Conservation (phyloP, 2,888 invertebrate genomes). For the Andrena marginata region DNA sequence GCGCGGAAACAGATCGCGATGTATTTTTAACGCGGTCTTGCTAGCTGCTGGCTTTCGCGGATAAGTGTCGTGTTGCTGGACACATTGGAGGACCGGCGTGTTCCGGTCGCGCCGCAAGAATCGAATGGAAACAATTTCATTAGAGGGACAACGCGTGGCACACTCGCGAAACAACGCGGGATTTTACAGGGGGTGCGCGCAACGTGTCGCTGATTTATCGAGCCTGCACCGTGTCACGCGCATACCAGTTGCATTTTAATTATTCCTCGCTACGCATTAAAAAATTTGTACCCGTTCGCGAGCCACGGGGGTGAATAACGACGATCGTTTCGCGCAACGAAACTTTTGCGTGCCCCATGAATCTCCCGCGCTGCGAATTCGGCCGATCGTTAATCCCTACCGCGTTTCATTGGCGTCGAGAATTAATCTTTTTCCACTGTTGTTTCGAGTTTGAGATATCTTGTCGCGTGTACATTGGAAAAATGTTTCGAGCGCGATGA, state of each 20-base stretch:
- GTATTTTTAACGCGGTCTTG: constrained; percentile 46
- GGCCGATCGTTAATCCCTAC: constrained; percentile 12
- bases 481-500: not conserved
- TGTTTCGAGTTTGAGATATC: not conserved
- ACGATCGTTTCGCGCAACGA: constrained; percentile 27
- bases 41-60: not conserved
- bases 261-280: constrained; percentile 50
- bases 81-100: not conserved
- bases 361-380: constrained; percentile 9
- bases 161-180: constrained; percentile 41
- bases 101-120: constrained; percentile 40
- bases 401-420: constrained; percentile 1
- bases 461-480: constrained; percentile 8
- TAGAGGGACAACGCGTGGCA: constrained; percentile 29
- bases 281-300: constrained; percentile 25
- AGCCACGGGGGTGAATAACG: constrained; percentile 26
- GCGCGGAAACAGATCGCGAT: constrained; percentile 45
- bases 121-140: constrained; percentile 58
- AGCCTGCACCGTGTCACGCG: constrained; percentile 51
- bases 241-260: constrained; percentile 59
- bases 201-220: constrained; percentile 55
- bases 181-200: constrained; percentile 39
- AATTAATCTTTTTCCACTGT: not conserved
- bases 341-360: constrained; percentile 26
- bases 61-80: constrained; percentile 12